Base-by-base conservation (phyloP, 2,113 vertebrate species). In the Rafetus swinhoei region DNA sequence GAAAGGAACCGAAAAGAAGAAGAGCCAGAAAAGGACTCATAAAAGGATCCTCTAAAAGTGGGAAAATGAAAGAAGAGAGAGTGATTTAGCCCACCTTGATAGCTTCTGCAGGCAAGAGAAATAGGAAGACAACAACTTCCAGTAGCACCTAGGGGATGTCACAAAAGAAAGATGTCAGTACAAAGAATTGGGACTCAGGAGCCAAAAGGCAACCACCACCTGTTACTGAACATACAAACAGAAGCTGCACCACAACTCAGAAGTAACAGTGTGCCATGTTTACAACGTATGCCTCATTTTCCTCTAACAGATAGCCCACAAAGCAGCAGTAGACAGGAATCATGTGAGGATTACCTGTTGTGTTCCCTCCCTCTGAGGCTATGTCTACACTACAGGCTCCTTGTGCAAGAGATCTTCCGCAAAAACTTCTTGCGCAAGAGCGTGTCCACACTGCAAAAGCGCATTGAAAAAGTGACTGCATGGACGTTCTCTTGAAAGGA, bases 151-250 rank as follows among this genome's bases (percentile, higher is more conserved):
- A 11, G 7, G 45, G 45, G 81, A 89, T 87, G 84, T 35, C 11
- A 14, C 1, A 1, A 13, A 53, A 79, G 84, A 6, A n/a, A 65
- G 35, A 18, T 52, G 69, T 62, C 74, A 10, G 50, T 0, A 0
- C 0, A 19, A 54, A 54, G 50, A 45, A 35, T 39, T 7, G 27
- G 57, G 57, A 69, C 81, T 1, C 1, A 5, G 76, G 53, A 84
- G 22, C 79, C 13, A 0, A 79, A 74, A 54, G 19, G 39, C 62
- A 85, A 13, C 32, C 79, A 13, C 32, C n/a, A 21, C 39, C 32
- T 25, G 10, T 4, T 50, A 9, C 57, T 79, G 16, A 84, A n/a
- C 25, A n/a, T 56, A 27, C 0, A 92, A 25, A 12, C 2, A 6
- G 19, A 2, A 24, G 25, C 1, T 56, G 18, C 25, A 60, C 50